Percentiles rank a stretch among this genome's conserved stretches.
phyloP scores from a whole-genome alignment of 1,140 invertebrate species.

The Orchesella cincta region DNA sequence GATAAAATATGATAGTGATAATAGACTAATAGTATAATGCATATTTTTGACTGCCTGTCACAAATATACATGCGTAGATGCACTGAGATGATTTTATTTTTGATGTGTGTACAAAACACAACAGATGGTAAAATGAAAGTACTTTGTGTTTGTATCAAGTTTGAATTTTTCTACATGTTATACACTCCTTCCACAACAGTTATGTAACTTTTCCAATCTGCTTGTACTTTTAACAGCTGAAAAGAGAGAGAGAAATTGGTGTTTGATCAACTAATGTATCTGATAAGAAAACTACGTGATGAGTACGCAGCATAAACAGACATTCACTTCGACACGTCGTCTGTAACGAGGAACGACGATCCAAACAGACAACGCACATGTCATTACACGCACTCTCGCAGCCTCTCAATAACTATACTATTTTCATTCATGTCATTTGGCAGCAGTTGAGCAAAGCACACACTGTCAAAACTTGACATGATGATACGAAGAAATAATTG shows the following conservation, averaged over 20 bases:
- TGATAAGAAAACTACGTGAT: not conserved
- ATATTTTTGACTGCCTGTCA: too few relatives aligned
- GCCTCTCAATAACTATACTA: not conserved
- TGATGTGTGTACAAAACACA: too few relatives aligned
- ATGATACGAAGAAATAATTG: slow-evolving; percentile 26
- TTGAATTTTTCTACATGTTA: not conserved
- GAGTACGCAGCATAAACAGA: not conserved
- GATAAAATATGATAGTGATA: too few relatives aligned
- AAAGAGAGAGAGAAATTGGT: not conserved
- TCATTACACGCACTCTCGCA: not conserved
- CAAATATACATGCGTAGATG: too few relatives aligned
- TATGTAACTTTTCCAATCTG: not conserved
- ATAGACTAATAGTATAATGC: too few relatives aligned
- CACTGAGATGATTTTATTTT: too few relatives aligned
- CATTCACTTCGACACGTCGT: slow-evolving; percentile 2
- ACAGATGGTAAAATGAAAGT: too few relatives aligned
- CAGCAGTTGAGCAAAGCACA: not conserved
- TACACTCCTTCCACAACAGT: not conserved
- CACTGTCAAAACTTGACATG: slow-evolving; percentile 24
- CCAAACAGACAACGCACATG: not conserved
- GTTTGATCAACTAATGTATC: slow-evolving; percentile 18
- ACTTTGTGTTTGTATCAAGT: too few relatives aligned
- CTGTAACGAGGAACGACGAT: not conserved
- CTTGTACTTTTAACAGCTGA: slow-evolving; percentile 6
- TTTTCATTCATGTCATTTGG: not conserved